Base-by-base conservation (phyloP, 2,113 vertebrate species). In the Albula glossodonta region DNA sequence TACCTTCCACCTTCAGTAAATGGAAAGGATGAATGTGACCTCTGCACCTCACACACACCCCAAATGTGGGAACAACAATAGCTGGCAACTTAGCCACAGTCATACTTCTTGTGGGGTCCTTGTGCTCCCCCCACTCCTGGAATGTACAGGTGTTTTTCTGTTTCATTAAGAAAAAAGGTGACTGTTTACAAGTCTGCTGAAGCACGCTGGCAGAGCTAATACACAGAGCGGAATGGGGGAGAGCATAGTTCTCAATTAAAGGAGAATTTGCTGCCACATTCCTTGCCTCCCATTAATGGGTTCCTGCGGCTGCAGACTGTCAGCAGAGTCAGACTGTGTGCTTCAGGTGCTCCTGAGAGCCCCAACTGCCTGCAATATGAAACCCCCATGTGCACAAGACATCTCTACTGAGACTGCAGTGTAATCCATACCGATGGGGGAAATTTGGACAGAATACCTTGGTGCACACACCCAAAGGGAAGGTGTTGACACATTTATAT, bases 101-200 rank as follows among this genome's bases (percentile, higher is more conserved):
- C 22, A n/a, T n/a, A 19, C 80, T 81, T 81, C 80, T 52, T 81
- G 80, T 51, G 80, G 80, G 80, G 80, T 81, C 80, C 51, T 22
- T 51, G 19, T 50, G 8, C 41, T 4, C 48, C 50, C 78, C 78
- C 48, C 78, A 5, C 78, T 11, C 10, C 50, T 80, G 80, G 49
- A 81, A 51, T 52, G 80, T n/a, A 81, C 80, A 81, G 80, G 80
- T 81, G 80, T 81, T n/a, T 51, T 1, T 51, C 51, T 52, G 19
- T 81, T 81, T 52, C n/a, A 60, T 17, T 12, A 63, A 83, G 8
- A n/a, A 57, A 41, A 48, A 83, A 17, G 53, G 19, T 63, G 82
- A 83, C 56, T 83, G 49, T 83, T 83, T 74, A 83, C 56, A 63
- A 83, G 60, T 25, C n/a, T 51, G 15, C 17, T 22, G 56, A 10